These are phyloP conservation scores for Zygogramma bicolorata DNA, from an alignment of 2,888 invertebrate species.

Conservation along the genomic window DNA sequence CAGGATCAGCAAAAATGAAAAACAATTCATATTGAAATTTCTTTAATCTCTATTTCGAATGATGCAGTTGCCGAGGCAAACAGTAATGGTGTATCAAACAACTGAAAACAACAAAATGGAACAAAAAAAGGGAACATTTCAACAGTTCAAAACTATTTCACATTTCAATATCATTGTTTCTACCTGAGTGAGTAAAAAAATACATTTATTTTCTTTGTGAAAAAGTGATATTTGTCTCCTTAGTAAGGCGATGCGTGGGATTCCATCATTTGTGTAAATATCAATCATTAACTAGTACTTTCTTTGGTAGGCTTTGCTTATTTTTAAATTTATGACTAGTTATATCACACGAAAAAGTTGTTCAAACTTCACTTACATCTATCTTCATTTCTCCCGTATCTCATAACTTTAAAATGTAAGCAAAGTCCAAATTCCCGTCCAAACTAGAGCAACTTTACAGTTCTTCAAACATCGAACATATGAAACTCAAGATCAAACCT, in stretches of 20 bases:
- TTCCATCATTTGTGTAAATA: slow-evolving; percentile 44
- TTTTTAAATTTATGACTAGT: slow-evolving; percentile 60
- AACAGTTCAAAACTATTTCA: slow-evolving; percentile 39
- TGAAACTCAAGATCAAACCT: slow-evolving; percentile 5
- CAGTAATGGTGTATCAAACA: neutral
- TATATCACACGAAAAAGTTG: slow-evolving; percentile 61
- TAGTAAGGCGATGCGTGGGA: slow-evolving; percentile 47
- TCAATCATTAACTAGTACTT: slow-evolving; percentile 57
- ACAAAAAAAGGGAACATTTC: slow-evolving; percentile 35
- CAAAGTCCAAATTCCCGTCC: slow-evolving; percentile 19
- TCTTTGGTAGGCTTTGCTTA: slow-evolving; percentile 63
- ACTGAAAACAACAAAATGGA: slow-evolving; percentile 39
- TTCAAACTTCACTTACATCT: slow-evolving; percentile 39
- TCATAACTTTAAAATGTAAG: slow-evolving; percentile 4
- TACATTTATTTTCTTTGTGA: slow-evolving; percentile 58
- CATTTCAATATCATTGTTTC: slow-evolving; percentile 46
- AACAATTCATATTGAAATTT: slow-evolving; percentile 18
- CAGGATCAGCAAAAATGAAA: too few relatives aligned
- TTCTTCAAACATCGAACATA: slow-evolving; percentile 2
- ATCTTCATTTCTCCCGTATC: neutral
- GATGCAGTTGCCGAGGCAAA: slow-evolving; percentile 15
- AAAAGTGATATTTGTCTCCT: slow-evolving; percentile 54
- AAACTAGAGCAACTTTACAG: slow-evolving; percentile 27
- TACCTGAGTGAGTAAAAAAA: slow-evolving; percentile 64
- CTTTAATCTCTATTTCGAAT: slow-evolving; percentile 19